Conservation (phyloP, 53 echinoderm and acorn worm species). For the Zoroaster sp. region DNA sequence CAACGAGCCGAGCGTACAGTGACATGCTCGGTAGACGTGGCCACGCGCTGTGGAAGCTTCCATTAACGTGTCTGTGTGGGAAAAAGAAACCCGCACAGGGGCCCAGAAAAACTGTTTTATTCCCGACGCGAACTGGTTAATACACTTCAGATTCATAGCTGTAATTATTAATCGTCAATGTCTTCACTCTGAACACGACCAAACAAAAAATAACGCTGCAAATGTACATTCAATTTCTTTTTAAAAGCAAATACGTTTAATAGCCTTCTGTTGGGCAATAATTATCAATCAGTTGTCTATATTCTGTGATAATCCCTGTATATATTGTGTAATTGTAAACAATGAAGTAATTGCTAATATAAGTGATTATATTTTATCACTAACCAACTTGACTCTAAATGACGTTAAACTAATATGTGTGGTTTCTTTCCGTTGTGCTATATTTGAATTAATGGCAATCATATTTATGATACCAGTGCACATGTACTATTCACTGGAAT, state of each 20-base stretch:
- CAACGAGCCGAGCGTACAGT: no score
- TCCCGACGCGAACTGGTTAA: no score
- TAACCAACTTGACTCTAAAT: neutral
- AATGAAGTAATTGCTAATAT: conserved; percentile 10
- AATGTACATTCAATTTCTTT: neutral
- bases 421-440: neutral
- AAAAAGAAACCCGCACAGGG: no score
- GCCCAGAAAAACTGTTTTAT: no score
- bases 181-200: neutral
- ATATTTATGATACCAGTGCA: neutral
- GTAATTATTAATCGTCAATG: no score
- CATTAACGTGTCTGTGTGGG: no score
- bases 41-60: no score
- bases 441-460: neutral
- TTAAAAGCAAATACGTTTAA: neutral
- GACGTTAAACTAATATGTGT: conserved; percentile 1
- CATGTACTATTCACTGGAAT: neutral
- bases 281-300: conserved; percentile 29
- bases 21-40: no score
- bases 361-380: neutral
- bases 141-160: no score
- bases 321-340: conserved; percentile 52
- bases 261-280: neutral
- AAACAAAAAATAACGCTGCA: neutral
- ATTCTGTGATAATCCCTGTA: conserved; percentile 27